A percentile compares a stretch with the other conserved stretches of the same genome.
Conservation (phyloP, 2,888 invertebrate genomes). For the Periphyllus acericola region DNA sequence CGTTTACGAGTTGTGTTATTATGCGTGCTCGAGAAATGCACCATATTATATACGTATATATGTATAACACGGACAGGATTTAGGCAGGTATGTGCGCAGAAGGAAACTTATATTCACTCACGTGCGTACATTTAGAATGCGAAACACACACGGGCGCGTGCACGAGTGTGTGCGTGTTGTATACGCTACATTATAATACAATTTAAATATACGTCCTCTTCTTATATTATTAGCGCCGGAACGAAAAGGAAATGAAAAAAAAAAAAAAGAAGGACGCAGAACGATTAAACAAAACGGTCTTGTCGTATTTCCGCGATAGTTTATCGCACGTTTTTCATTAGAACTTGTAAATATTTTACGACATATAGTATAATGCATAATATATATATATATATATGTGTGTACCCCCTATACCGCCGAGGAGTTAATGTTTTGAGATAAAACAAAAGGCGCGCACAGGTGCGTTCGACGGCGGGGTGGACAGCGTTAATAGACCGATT, state of each 20-base stretch:
- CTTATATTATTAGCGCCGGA: too few species aligned
- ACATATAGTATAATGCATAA: background rate
- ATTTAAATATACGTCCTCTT: background rate
- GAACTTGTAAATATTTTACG: slow-evolving; percentile 33
- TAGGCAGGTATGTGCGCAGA: background rate
- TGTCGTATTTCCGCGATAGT: background rate
- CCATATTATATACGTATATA: background rate
- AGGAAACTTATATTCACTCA: background rate
- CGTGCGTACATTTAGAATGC: background rate
- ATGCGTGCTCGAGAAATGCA: slow-evolving; percentile 23
- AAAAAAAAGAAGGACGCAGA: too few species aligned
- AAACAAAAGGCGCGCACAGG: background rate
- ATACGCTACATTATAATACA: background rate
- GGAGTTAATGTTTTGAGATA: background rate
- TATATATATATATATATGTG: too few species aligned
- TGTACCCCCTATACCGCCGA: too few species aligned
- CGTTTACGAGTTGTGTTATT: background rate
- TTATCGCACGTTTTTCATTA: background rate
- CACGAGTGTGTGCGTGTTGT: background rate
- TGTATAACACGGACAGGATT: background rate
- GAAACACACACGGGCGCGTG: background rate
- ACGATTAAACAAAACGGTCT: background rate
- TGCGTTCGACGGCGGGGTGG: background rate
- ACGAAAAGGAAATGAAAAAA: too few species aligned
- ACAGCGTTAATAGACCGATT: background rate